phyloP scores from a whole-genome alignment of 1,140 invertebrate species.

The Pararge aegeria region DNA sequence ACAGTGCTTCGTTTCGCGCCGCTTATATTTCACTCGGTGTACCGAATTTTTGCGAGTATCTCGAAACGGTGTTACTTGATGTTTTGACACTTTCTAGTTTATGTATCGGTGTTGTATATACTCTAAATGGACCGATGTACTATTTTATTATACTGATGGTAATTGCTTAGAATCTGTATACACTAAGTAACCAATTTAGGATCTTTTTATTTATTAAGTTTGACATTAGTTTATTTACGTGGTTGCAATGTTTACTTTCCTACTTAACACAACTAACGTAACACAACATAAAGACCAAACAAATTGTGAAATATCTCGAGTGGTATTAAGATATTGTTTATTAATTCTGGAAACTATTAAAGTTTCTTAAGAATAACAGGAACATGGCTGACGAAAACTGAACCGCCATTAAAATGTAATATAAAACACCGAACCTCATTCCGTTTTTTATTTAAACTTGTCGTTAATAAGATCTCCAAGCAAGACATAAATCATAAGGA shows the following conservation, averaged over 20 bases:
- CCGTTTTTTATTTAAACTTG: slow-evolving; percentile 18
- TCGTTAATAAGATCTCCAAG: slow-evolving; percentile 22
- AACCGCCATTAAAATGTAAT: slow-evolving; percentile 15
- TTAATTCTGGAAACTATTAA: not conserved
- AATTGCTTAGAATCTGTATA: too few relatives aligned
- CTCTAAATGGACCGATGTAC: not conserved
- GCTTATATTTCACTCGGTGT: slow-evolving; percentile 7
- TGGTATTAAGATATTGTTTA: too few relatives aligned
- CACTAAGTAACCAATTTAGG: too few relatives aligned
- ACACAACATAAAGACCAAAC: too few relatives aligned
- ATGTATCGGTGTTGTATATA: not conserved
- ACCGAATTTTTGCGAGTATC: slow-evolving; percentile 14
- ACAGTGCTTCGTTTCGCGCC: slow-evolving; percentile 26
- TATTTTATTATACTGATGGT: too few relatives aligned
- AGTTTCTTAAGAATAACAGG: not conserved
- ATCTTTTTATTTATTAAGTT: too few relatives aligned
- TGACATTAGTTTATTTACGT: too few relatives aligned
- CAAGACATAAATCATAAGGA: slow-evolving; percentile 22
- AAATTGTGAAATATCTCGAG: too few relatives aligned
- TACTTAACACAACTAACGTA: too few relatives aligned
- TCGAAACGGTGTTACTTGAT: not conserved
- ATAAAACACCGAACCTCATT: slow-evolving; percentile 2
- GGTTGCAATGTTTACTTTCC: too few relatives aligned
- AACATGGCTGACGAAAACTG: not conserved
- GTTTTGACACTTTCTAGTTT: slow-evolving; percentile 5